phyloP scores from a whole-genome alignment of 2,888 invertebrate species.

The Cheilosia soror region DNA sequence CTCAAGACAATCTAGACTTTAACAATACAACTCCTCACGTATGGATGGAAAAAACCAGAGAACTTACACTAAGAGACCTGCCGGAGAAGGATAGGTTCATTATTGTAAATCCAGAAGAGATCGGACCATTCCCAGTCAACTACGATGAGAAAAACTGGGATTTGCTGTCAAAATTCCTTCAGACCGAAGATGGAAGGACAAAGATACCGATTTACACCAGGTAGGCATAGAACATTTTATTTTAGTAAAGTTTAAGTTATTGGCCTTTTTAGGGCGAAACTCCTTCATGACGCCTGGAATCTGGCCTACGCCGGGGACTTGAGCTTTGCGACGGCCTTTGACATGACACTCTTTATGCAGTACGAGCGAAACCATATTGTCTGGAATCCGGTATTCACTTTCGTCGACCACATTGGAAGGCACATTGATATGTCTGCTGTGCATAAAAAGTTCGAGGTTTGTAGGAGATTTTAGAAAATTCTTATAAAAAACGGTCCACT shows the following conservation, averaged over 20 bases:
- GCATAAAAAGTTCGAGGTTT: slow-evolving; percentile 90
- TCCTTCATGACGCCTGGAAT: slow-evolving; percentile 91
- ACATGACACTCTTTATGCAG: slow-evolving; percentile 91
- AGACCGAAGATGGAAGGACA: slow-evolving; percentile 85
- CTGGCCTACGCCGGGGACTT: slow-evolving; percentile 91
- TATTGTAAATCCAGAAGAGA: slow-evolving; percentile 93
- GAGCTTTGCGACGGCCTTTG: slow-evolving; percentile 89
- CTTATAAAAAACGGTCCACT: slow-evolving; percentile 12
- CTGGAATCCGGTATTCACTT: slow-evolving; percentile 93
- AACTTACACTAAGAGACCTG: slow-evolving; percentile 85
- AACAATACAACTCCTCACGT: slow-evolving; percentile 85
- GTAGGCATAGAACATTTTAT: slow-evolving; percentile 68
- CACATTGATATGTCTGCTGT: slow-evolving; percentile 88
- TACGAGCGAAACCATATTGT: slow-evolving; percentile 90
- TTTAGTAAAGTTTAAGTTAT: slow-evolving; percentile 27
- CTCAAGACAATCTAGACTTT: slow-evolving; percentile 86
- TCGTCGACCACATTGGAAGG: slow-evolving; percentile 91
- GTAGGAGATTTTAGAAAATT: slow-evolving; percentile 45
- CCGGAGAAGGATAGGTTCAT: slow-evolving; percentile 87
- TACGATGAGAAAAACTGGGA: slow-evolving; percentile 92
- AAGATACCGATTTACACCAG: slow-evolving; percentile 88
- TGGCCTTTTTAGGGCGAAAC: slow-evolving; percentile 86
- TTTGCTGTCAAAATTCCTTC: slow-evolving; percentile 87
- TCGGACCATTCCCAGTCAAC: slow-evolving; percentile 93
- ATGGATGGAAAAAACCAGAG: slow-evolving; percentile 87